Conservation (phyloP, 2,113 vertebrate genomes). For the Zosterops japonicus region DNA sequence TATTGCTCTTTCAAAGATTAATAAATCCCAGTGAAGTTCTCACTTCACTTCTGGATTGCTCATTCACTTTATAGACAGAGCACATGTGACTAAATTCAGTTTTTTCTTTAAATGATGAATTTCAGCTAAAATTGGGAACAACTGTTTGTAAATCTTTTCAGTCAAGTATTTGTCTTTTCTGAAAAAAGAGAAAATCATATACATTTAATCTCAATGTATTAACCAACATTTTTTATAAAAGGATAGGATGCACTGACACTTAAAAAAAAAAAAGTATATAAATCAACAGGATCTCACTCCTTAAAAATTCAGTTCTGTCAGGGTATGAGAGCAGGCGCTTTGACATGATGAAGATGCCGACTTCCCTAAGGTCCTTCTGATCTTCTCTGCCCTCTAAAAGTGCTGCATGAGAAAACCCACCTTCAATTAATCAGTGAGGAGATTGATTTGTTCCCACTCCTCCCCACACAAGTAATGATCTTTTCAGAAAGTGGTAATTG, state of each 20-base stretch:
- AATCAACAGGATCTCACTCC: neutral
- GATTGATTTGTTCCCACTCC: slow-evolving; percentile 13
- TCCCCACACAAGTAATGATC: neutral
- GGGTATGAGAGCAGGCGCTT: neutral
- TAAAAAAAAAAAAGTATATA: neutral
- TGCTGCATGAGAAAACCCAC: neutral
- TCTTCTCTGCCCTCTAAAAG: slow-evolving; percentile 59
- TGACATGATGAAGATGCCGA: neutral
- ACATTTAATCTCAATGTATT: neutral
- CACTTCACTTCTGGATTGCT: neutral
- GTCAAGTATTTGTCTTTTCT: neutral
- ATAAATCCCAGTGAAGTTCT: neutral
- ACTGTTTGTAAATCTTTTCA: neutral
- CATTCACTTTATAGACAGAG: neutral
- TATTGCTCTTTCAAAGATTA: neutral
- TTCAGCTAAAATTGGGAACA: neutral
- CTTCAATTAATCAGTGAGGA: slow-evolving; percentile 12
- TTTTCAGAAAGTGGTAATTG: neutral
- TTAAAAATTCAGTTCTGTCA: slow-evolving; percentile 4
- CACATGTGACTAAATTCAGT: neutral
- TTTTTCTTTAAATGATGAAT: neutral
- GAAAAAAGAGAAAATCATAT: neutral
- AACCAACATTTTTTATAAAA: neutral
- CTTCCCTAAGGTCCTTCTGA: slow-evolving; percentile 37
- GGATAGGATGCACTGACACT: neutral